A percentile compares a stretch with the other conserved stretches of the same genome.
phyloP scores from a whole-genome alignment of 1,140 invertebrate genomes.

The Coelopa frigida region DNA sequence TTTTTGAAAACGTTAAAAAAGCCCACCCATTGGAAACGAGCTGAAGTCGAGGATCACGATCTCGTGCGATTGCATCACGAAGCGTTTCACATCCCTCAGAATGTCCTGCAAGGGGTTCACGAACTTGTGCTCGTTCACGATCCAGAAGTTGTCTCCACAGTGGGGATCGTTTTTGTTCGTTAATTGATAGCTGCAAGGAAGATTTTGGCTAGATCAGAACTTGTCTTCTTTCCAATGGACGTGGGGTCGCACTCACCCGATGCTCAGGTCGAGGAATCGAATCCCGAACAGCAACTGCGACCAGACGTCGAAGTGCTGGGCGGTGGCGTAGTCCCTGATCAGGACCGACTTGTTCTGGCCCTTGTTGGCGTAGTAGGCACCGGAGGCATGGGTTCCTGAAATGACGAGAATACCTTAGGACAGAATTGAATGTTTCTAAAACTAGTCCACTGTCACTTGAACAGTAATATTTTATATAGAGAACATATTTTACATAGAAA shows the following conservation, averaged over 20 bases:
- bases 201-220: not conserved
- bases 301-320: constrained; percentile 71
- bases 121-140: constrained; percentile 54
- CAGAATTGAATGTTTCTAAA: too few relatives aligned
- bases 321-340: constrained; percentile 46
- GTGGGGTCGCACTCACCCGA: constrained; percentile 47
- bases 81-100: constrained; percentile 49
- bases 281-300: constrained; percentile 72
- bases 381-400: constrained; percentile 61
- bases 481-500: too few relatives aligned
- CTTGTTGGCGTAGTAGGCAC: constrained; percentile 48
- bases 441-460: too few relatives aligned
- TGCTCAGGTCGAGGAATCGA: constrained; percentile 70
- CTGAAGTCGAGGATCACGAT: constrained; percentile 54
- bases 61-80: constrained; percentile 50
- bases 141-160: constrained; percentile 47
- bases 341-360: constrained; percentile 42
- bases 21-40: constrained; percentile 33
- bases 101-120: constrained; percentile 48
- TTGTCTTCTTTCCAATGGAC: not conserved
- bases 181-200: constrained; percentile 20
- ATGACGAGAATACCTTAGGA: too few relatives aligned
- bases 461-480: too few relatives aligned
- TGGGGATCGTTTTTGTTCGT: constrained; percentile 18
- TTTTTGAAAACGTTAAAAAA: not conserved